phyloP scores from a whole-genome alignment of 2,797 vertebrate genomes.

The Kryptolebias ocellatus region DNA sequence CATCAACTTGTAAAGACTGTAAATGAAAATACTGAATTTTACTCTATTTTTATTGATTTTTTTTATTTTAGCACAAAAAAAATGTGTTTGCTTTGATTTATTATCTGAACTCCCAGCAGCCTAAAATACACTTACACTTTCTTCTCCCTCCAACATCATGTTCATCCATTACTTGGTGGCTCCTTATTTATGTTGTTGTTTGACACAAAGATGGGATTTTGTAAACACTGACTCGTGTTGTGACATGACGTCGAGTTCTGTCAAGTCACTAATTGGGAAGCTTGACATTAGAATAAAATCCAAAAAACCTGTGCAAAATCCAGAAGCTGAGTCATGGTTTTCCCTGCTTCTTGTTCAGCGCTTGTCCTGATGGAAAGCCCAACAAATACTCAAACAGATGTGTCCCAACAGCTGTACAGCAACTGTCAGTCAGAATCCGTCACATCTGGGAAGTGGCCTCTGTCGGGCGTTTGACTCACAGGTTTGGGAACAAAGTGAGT shows the following conservation, averaged over 20 bases:
- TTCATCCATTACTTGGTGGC: too few species aligned
- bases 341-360: not conserved
- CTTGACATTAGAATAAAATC: not conserved
- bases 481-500: slow-evolving; percentile 42
- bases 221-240: not conserved
- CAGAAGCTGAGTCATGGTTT: slow-evolving; percentile 5
- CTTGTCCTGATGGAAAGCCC: accelerated
- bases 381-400: not conserved
- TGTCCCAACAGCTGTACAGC: not conserved
- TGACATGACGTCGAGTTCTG: too few species aligned
- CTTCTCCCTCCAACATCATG: too few species aligned
- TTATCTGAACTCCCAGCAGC: too few species aligned
- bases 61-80: too few species aligned
- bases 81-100: too few species aligned
- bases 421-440: not conserved
- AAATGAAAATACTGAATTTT: too few species aligned
- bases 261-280: too few species aligned
- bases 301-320: not conserved
- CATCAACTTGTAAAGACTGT: too few species aligned
- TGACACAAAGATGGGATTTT: not conserved
- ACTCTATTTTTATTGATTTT: too few species aligned
- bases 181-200: too few species aligned
- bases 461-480: slow-evolving; percentile 55
- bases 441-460: slow-evolving; percentile 47
- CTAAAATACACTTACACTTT: too few species aligned